These are phyloP conservation scores for Bombus pyrosoma DNA, from an alignment of 1,140 invertebrate genomes.

Conservation along the genomic window DNA sequence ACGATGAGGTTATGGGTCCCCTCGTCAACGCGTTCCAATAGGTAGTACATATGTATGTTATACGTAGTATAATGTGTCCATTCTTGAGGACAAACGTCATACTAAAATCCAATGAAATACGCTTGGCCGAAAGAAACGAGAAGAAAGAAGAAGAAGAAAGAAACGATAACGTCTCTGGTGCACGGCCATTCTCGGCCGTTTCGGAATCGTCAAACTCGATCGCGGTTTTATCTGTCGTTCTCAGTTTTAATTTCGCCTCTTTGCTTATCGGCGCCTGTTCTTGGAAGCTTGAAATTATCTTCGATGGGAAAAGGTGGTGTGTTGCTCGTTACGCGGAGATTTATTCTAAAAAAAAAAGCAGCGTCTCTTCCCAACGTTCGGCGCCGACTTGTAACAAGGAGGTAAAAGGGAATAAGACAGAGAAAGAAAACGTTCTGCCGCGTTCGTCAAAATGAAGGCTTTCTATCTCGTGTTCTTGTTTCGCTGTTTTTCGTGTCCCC, in stretches of 20 bases:
- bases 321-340: background rate
- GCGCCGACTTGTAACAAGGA: background rate
- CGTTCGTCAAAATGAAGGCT: conserved; percentile 39
- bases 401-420: background rate
- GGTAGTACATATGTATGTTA: background rate
- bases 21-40: conserved; percentile 2
- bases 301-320: background rate
- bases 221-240: conserved; percentile 10
- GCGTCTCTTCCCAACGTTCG: background rate
- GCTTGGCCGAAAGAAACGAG: background rate
- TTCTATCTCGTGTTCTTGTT: conserved; percentile 24
- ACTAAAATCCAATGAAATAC: conserved; percentile 28
- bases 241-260: conserved; percentile 26
- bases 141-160: background rate
- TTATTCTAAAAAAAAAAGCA: background rate
- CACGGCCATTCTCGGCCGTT: background rate
- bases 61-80: background rate
- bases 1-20: conserved; percentile 4
- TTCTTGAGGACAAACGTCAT: background rate
- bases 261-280: conserved; percentile 14
- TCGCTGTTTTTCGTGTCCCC: conserved; percentile 6
- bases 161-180: background rate
- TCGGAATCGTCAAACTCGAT: conserved; percentile 25
- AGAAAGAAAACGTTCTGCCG: background rate
- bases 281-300: conserved; percentile 33